Conservation (phyloP, 2,888 invertebrate species). For the Pristionchus exspectatus region DNA sequence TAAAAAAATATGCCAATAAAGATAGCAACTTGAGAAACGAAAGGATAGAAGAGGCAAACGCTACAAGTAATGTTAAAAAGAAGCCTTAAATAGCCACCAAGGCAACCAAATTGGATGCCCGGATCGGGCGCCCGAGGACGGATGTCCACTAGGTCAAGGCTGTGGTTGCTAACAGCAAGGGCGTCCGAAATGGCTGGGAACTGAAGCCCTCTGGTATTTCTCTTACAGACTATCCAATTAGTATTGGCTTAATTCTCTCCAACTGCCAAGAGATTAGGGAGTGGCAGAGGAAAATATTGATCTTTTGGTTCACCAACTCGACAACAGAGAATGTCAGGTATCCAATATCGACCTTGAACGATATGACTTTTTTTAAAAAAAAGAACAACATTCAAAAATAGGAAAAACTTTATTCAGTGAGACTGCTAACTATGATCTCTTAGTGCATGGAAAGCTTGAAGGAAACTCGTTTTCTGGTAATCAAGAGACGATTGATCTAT, state of each 20-base stretch:
- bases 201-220: too few relatives aligned
- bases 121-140: too few relatives aligned
- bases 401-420: neutral
- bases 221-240: too few relatives aligned
- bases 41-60: neutral
- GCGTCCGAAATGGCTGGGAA: too few relatives aligned
- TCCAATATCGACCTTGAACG: conserved; percentile 5
- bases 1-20: neutral
- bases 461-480: neutral
- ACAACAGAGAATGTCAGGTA: neutral
- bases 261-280: neutral
- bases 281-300: too few relatives aligned
- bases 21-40: neutral
- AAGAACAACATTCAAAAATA: neutral
- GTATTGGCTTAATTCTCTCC: too few relatives aligned
- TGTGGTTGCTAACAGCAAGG: too few relatives aligned
- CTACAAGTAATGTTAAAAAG: neutral
- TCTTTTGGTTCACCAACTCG: too few relatives aligned
- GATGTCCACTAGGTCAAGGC: too few relatives aligned
- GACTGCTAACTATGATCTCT: neutral
- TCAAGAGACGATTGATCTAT: neutral
- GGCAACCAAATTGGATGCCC: neutral
- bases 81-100: too few relatives aligned
- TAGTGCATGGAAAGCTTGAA: neutral
- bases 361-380: neutral